Conservation (phyloP, 2,113 vertebrate species). For the Capra hircus region DNA sequence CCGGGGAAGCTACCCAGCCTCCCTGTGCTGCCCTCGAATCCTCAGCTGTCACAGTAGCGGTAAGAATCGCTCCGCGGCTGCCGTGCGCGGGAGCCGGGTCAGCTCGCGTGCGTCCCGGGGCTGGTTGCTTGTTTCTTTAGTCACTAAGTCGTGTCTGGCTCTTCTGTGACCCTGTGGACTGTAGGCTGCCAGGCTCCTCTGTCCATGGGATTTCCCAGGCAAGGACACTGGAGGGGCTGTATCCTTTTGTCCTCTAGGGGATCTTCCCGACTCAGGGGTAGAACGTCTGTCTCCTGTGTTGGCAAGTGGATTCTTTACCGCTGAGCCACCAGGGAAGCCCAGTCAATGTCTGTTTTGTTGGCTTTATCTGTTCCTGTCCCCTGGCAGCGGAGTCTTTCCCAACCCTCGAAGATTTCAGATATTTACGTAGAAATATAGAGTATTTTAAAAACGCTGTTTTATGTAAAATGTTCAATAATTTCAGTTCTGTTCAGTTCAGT, state of each 20-base stretch:
- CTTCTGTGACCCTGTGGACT: fast-evolving
- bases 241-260: not conserved
- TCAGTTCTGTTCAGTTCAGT: not conserved
- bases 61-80: fast-evolving
- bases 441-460: not conserved
- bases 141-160: fast-evolving
- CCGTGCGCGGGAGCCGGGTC: fast-evolving
- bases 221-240: not conserved
- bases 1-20: not conserved
- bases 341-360: not conserved
- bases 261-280: not conserved
- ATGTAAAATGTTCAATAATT: not conserved
- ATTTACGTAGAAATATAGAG: not conserved
- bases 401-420: not conserved
- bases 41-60: fast-evolving
- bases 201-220: not conserved
- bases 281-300: not conserved
- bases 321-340: not conserved
- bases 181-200: not conserved
- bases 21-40: not conserved
- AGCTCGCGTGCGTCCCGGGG: fast-evolving
- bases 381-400: not conserved
- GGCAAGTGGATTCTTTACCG: fast-evolving
- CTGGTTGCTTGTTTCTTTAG: fast-evolving
- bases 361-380: not conserved